Evolutionary conservation across 2,888 invertebrate genomes (phyloP).

Genomic region (Toxonevra muliebris): DNA sequence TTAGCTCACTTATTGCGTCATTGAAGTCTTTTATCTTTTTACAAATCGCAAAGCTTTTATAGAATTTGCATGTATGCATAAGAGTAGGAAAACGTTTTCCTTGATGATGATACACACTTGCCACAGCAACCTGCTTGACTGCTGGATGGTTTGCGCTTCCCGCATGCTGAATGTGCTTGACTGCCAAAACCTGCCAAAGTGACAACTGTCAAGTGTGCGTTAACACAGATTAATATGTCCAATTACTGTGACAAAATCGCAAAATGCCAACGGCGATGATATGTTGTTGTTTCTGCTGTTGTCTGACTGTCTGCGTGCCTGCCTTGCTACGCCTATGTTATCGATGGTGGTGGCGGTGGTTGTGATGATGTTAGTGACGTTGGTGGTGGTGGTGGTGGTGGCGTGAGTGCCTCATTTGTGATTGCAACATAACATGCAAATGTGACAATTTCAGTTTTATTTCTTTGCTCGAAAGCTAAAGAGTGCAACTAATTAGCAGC

Average conservation of each 20-base stretch:
- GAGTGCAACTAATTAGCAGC: conserved; percentile 24
- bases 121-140: too few relatives aligned
- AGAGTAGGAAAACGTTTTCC: too few relatives aligned
- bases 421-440: conserved; percentile 10
- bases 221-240: conserved; percentile 64
- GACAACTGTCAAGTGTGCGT: conserved; percentile 40
- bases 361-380: conserved; percentile 43
- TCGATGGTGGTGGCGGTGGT: conserved; percentile 42
- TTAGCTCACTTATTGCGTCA: too few relatives aligned
- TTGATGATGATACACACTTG: too few relatives aligned
- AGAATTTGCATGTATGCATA: background rate
- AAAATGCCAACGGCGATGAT: conserved; percentile 40
- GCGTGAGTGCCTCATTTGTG: conserved; percentile 39
- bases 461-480: too few relatives aligned
- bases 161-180: background rate
- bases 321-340: background rate
- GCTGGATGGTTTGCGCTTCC: background rate
- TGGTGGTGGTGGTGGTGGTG: conserved; percentile 37
- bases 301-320: background rate
- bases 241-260: conserved; percentile 64
- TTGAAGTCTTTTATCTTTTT: too few relatives aligned
- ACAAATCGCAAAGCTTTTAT: background rate
- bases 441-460: background rate
- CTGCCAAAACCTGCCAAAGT: conserved; percentile 11
- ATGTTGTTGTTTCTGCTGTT: conserved; percentile 16